Evolutionary conservation across 2,113 vertebrate genomes (phyloP).

Genomic region (Bettongia penicillata): DNA sequence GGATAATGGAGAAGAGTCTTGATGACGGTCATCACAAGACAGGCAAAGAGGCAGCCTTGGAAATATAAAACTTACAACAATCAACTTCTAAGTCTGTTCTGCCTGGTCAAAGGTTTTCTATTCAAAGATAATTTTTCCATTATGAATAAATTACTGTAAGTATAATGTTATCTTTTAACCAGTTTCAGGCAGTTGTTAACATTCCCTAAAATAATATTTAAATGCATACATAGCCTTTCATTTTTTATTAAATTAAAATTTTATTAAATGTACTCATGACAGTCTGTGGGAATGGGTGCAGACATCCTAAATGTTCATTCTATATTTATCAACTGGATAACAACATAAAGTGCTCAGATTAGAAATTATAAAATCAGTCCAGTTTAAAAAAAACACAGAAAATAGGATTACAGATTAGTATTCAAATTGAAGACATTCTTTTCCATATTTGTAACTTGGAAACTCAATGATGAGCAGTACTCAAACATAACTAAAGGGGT

Average conservation of each 20-base stretch:
- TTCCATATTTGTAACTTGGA: conserved; percentile 30
- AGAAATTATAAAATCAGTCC: conserved; percentile 23
- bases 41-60: background rate
- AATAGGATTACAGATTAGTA: background rate
- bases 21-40: background rate
- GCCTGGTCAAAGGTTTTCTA: conserved; percentile 43
- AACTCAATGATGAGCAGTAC: conserved; percentile 9
- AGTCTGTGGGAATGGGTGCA: background rate
- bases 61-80: background rate
- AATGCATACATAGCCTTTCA: conserved; percentile 6
- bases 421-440: conserved; percentile 20
- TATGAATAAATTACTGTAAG: conserved; percentile 45
- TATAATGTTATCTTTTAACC: conserved; percentile 28
- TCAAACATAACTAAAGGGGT: background rate
- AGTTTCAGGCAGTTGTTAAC: conserved; percentile 35
- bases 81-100: conserved; percentile 31
- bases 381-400: background rate
- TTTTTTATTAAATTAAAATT: conserved; percentile 54
- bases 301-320: background rate
- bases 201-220: conserved; percentile 41
- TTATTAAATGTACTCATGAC: background rate
- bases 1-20: background rate
- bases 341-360: background rate
- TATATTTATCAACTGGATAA: background rate
- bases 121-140: conserved; percentile 52